Conservation (phyloP, 1,140 invertebrate species). For the Drosophila hydei region DNA sequence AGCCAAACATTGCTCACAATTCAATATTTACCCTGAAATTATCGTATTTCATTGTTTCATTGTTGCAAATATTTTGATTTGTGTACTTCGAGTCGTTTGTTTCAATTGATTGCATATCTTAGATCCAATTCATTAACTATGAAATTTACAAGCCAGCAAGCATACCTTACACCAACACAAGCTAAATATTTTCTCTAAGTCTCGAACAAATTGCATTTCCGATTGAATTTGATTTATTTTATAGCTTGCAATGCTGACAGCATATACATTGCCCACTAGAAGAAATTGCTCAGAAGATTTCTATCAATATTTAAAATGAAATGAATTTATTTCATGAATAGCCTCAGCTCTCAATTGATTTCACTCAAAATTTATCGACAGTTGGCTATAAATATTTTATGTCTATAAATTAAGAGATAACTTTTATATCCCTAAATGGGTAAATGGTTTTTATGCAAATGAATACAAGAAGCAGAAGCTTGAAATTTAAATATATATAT, state of each 20-base stretch:
- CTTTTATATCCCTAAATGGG: too few relatives aligned
- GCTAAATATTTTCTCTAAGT: slow-evolving; percentile 27
- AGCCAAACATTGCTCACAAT: slow-evolving; percentile 10
- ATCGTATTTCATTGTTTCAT: slow-evolving; percentile 2
- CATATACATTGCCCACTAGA: neutral
- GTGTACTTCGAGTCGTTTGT: slow-evolving; percentile 2
- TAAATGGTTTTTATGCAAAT: too few relatives aligned
- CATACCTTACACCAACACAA: slow-evolving; percentile 4
- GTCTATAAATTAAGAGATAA: neutral
- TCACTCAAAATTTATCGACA: neutral
- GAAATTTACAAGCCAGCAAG: neutral
- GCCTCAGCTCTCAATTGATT: neutral
- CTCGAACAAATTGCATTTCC: slow-evolving; percentile 16
- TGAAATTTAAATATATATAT: too few relatives aligned
- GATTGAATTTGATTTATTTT: slow-evolving; percentile 33
- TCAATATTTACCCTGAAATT: slow-evolving; percentile 7
- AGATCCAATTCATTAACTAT: neutral
- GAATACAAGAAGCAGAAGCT: too few relatives aligned
- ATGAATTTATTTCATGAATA: slow-evolving; percentile 1
- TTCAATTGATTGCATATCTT: slow-evolving; percentile 16
- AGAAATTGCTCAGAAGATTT: neutral
- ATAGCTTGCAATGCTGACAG: slow-evolving; percentile 10
- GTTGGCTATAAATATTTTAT: neutral
- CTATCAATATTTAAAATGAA: slow-evolving; percentile 6
- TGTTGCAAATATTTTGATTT: slow-evolving; percentile 5